Evolutionary conservation across 2,797 vertebrate species (phyloP).

Genomic region (Astyanax mexicanus): DNA sequence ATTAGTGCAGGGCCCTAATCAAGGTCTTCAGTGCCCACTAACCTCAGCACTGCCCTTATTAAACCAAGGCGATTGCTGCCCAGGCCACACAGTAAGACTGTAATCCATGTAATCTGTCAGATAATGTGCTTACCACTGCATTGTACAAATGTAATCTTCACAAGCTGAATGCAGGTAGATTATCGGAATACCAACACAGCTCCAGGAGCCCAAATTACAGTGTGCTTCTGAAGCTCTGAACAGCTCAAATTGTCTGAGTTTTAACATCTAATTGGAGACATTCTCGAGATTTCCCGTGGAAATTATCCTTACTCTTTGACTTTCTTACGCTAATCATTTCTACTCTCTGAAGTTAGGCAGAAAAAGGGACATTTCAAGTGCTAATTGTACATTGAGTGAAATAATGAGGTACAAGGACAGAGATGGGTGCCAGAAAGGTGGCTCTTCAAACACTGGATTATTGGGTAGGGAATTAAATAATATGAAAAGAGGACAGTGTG

Average conservation of each 20-base stretch:
- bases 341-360: background rate
- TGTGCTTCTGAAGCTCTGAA: background rate
- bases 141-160: conserved; percentile 50
- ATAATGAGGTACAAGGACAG: background rate
- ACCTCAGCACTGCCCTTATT: conserved; percentile 76
- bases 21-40: conserved; percentile 71
- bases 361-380: background rate
- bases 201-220: background rate
- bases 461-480: background rate
- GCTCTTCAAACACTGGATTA: background rate
- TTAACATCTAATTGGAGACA: background rate
- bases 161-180: conserved; percentile 13
- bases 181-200: background rate
- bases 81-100: conserved; percentile 73
- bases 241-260: background rate
- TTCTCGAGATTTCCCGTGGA: background rate
- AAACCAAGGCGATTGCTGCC: conserved; percentile 71
- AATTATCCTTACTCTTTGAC: background rate
- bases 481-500: background rate
- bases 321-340: background rate
- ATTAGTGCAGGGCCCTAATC: conserved; percentile 67
- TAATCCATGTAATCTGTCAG: conserved; percentile 80
- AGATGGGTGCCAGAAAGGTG: background rate
- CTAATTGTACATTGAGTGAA: background rate
- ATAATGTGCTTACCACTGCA: conserved; percentile 73